phyloP scores from a whole-genome alignment of 2,888 invertebrate species.

The Lasioglossum morio region DNA sequence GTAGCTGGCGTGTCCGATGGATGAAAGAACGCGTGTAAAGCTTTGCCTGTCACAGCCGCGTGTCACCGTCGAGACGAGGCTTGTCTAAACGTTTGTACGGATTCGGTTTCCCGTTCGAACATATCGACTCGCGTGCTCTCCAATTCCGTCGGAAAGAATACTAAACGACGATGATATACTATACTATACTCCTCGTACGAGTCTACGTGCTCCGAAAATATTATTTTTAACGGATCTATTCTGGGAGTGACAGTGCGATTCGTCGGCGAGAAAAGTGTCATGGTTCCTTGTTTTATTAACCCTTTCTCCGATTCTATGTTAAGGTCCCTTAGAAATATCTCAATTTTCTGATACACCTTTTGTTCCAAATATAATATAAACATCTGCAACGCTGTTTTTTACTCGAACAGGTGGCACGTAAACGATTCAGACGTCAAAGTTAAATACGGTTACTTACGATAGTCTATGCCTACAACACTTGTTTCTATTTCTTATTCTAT shows the following conservation, averaged over 20 bases:
- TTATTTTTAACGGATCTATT: not conserved
- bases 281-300: not conserved
- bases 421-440: not conserved
- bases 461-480: no score
- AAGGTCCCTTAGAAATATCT: not conserved
- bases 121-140: slow-evolving; percentile 54
- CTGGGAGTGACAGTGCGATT: not conserved
- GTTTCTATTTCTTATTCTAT: no score
- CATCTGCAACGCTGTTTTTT: not conserved
- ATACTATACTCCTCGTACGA: not conserved
- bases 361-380: not conserved
- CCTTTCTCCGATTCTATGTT: not conserved
- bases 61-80: slow-evolving; percentile 54
- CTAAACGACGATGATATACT: not conserved
- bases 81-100: slow-evolving; percentile 60
- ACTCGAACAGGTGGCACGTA: not conserved
- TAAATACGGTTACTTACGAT: no score
- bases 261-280: not conserved
- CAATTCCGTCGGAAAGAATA: not conserved
- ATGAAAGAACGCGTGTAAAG: slow-evolving; percentile 52
- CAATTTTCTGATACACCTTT: not conserved
- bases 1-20: slow-evolving; percentile 38
- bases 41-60: slow-evolving; percentile 51
- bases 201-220: not conserved
- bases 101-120: slow-evolving; percentile 57